Conservation (phyloP, 35 echinoderm and acorn worm genomes). For the Heliocidaris tuberculata region DNA sequence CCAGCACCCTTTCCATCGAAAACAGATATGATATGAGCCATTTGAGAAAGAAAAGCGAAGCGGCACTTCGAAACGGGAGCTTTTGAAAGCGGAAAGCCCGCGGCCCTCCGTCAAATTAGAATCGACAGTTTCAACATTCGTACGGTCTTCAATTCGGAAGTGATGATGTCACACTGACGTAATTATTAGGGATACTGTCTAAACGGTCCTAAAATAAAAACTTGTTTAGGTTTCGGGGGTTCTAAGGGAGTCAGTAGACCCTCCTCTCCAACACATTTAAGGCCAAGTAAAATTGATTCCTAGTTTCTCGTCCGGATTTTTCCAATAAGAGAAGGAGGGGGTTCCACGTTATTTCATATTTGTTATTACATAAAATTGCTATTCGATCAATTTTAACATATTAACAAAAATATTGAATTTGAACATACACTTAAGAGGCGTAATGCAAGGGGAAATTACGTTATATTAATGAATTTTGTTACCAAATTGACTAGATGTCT, state of each 20-base stretch:
- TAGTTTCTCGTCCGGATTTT: too few species aligned
- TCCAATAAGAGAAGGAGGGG: too few species aligned
- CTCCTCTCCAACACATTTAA: neutral
- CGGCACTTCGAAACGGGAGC: neutral
- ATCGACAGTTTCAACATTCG: neutral
- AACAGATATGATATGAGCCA: neutral
- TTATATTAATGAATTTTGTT: too few species aligned
- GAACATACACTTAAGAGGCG: too few species aligned
- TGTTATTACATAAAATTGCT: too few species aligned
- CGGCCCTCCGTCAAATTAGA: neutral
- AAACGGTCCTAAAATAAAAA: neutral
- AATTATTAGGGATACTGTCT: neutral
- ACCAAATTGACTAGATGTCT: too few species aligned
- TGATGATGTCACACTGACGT: neutral
- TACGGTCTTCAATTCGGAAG: neutral
- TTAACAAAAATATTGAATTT: too few species aligned
- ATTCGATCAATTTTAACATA: too few species aligned
- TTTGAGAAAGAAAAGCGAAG: neutral
- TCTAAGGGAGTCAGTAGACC: neutral
- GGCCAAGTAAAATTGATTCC: too few species aligned
- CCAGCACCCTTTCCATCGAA: neutral
- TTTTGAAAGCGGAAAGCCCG: conserved; percentile 3
- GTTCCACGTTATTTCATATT: too few species aligned
- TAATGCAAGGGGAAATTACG: too few species aligned
- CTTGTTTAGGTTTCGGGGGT: neutral